Percentiles rank a stretch among this genome's conserved stretches.
Evolutionary conservation across 2,888 invertebrate species (phyloP).

Genomic region (Horisme vitalbata): DNA sequence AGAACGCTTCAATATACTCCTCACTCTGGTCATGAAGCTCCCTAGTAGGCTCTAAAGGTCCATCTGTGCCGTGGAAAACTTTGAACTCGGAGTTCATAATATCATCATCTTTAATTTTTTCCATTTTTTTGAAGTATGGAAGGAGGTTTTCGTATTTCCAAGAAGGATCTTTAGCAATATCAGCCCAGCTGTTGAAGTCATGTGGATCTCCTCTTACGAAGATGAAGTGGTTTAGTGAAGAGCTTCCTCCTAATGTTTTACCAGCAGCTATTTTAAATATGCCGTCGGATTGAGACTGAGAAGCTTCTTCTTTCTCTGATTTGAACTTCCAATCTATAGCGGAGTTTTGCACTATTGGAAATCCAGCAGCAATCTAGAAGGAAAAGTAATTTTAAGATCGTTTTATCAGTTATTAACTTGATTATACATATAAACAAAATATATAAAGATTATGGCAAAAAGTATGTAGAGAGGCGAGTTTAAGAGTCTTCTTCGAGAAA

Average conservation of each 20-base stretch:
- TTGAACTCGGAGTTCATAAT: slow-evolving; percentile 2
- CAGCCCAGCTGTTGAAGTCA: slow-evolving; percentile 23
- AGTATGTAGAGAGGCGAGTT: no score
- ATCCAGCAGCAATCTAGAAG: not conserved
- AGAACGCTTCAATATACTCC: slow-evolving; percentile 24
- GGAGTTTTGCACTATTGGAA: not conserved
- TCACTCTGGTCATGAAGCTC: slow-evolving; percentile 8
- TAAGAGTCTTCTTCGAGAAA: no score
- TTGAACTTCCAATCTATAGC: not conserved
- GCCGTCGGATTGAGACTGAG: not conserved
- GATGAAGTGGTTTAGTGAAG: slow-evolving; percentile 17
- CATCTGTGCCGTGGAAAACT: slow-evolving; percentile 23
- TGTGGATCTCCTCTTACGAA: slow-evolving; percentile 5
- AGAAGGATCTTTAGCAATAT: slow-evolving; percentile 8
- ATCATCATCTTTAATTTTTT: slow-evolving; percentile 5
- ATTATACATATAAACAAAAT: no score
- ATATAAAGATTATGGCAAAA: no score
- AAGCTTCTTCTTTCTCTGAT: slow-evolving; percentile 8
- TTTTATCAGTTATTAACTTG: not conserved
- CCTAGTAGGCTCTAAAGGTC: slow-evolving; percentile 25
- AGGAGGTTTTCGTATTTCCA: slow-evolving; percentile 21
- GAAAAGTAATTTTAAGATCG: not conserved
- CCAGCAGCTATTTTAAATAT: not conserved
- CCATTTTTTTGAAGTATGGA: slow-evolving; percentile 15
- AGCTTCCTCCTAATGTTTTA: slow-evolving; percentile 13